These are phyloP conservation scores for Helicoverpa assulta DNA, from an alignment of 2,888 invertebrate species.

Conservation along the genomic window DNA sequence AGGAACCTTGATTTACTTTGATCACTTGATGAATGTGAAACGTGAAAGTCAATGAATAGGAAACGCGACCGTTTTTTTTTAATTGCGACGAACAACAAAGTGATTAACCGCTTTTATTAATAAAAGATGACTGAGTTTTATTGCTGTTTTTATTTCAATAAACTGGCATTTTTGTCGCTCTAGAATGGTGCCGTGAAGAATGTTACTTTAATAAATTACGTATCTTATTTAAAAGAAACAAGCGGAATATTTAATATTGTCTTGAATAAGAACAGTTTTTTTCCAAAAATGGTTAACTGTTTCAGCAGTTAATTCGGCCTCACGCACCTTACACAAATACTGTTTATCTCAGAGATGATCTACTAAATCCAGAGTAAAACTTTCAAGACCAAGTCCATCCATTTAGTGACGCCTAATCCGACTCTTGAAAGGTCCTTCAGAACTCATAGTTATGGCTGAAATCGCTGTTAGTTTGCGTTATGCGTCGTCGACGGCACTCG, in stretches of 20 bases:
- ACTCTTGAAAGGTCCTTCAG: neutral
- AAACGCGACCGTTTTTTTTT: slow-evolving; percentile 43
- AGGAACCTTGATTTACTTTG: slow-evolving; percentile 50
- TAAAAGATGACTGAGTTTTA: slow-evolving; percentile 22
- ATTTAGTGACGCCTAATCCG: neutral
- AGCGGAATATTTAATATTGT: no score
- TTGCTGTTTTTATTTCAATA: slow-evolving; percentile 20
- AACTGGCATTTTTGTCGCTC: neutral
- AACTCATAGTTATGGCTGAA: slow-evolving; percentile 14
- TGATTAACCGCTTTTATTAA: slow-evolving; percentile 23
- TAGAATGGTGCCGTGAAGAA: neutral
- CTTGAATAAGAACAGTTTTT: no score
- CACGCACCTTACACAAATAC: no score
- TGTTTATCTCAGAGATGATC: no score
- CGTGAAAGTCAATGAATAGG: slow-evolving; percentile 54
- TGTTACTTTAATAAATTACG: neutral
- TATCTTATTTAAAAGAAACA: neutral
- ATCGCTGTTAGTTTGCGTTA: slow-evolving; percentile 63
- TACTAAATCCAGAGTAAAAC: slow-evolving; percentile 2
- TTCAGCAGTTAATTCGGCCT: no score
- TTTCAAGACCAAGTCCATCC: neutral
- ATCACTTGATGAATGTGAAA: slow-evolving; percentile 54
- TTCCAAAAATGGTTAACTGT: no score
- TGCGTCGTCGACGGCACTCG: slow-evolving; percentile 60
- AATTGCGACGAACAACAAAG: slow-evolving; percentile 35